Percentiles rank a stretch among this genome's conserved stretches.
phyloP scores from a whole-genome alignment of 2,113 vertebrate species.

The Zootoca vivipara region DNA sequence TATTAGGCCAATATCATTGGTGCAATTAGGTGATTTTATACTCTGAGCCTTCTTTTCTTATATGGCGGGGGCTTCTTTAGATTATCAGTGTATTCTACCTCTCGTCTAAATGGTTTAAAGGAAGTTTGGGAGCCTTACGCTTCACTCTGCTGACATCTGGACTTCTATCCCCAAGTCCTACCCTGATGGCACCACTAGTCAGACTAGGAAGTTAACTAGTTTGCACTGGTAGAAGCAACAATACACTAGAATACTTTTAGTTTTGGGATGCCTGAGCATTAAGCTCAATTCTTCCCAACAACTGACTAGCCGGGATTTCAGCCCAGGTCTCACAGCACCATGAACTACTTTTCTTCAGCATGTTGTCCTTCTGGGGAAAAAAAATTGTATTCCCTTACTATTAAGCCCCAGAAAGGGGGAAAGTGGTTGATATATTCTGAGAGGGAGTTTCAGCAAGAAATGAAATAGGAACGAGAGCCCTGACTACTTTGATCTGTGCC shows the following conservation, averaged over 20 bases:
- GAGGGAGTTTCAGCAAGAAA: neutral
- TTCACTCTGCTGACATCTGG: neutral
- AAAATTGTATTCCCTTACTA: neutral
- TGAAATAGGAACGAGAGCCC: slow-evolving; percentile 42
- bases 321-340: neutral
- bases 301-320: neutral
- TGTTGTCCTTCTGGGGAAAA: neutral
- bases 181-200: neutral
- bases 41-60: too few relatives aligned
- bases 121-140: too few relatives aligned
- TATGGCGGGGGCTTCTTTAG: too few relatives aligned
- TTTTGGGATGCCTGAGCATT: neutral
- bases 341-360: neutral
- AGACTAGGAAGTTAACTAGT: neutral
- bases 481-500: slow-evolving; percentile 19
- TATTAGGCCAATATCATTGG: neutral
- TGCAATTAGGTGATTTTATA: too few relatives aligned
- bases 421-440: neutral
- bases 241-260: neutral
- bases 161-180: too few relatives aligned
- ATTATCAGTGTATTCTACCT: too few relatives aligned
- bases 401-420: neutral
- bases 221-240: neutral
- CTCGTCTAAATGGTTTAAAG: too few relatives aligned
- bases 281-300: neutral